These are phyloP conservation scores for Drosophila yakuba DNA, from an alignment of 1,140 invertebrate genomes.

Conservation along the genomic window DNA sequence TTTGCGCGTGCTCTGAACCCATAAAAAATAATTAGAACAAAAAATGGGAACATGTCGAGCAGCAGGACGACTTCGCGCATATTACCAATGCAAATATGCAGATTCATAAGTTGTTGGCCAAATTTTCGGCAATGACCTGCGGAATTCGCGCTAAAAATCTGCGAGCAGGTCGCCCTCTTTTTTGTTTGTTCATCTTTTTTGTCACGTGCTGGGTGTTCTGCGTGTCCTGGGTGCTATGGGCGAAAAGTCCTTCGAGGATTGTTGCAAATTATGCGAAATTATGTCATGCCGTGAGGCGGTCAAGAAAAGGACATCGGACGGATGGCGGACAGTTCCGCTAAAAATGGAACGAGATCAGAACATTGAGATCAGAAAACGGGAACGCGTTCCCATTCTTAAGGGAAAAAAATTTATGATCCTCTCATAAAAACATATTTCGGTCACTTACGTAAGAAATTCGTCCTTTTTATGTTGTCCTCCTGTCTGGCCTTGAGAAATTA, in stretches of 20 bases:
- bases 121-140: slow-evolving; percentile 53
- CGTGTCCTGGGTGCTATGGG: slow-evolving; percentile 7
- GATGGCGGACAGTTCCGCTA: slow-evolving; percentile 43
- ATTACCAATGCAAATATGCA: slow-evolving; percentile 27
- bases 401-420: slow-evolving; percentile 71
- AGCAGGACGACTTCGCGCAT: neutral
- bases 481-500: slow-evolving; percentile 67
- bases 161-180: slow-evolving; percentile 52
- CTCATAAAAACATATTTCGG: slow-evolving; percentile 66
- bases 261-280: slow-evolving; percentile 77
- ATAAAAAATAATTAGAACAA: slow-evolving; percentile 83
- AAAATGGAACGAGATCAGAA: slow-evolving; percentile 80
- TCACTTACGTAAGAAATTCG: slow-evolving; percentile 77
- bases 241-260: slow-evolving; percentile 52
- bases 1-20: slow-evolving; percentile 73
- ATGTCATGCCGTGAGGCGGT: slow-evolving; percentile 68
- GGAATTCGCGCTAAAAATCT: slow-evolving; percentile 70
- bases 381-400: slow-evolving; percentile 73
- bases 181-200: slow-evolving; percentile 52
- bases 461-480: slow-evolving; percentile 41
- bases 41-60: slow-evolving; percentile 63
- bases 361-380: slow-evolving; percentile 82
- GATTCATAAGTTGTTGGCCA: slow-evolving; percentile 35
- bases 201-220: slow-evolving; percentile 70
- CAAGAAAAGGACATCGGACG: slow-evolving; percentile 16